Evolutionary conservation across 1,140 invertebrate species (phyloP).

Genomic region (Diplogasteroides magnus): DNA sequence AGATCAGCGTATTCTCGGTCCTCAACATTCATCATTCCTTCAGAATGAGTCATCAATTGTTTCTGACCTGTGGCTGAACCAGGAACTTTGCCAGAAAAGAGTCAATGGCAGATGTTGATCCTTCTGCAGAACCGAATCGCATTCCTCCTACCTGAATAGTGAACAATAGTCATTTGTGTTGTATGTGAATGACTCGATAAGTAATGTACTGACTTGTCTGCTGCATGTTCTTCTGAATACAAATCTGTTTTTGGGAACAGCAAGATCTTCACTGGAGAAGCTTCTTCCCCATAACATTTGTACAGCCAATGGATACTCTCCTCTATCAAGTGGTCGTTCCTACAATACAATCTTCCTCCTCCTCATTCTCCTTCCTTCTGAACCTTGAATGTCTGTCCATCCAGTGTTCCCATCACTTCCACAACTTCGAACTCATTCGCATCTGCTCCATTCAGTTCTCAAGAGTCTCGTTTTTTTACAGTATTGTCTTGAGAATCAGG

Average conservation of each 20-base stretch:
- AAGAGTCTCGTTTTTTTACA: too few species aligned
- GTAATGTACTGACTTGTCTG: constrained; percentile 68
- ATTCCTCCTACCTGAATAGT: constrained; percentile 43
- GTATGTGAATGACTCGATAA: constrained; percentile 49
- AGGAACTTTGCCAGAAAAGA: constrained; percentile 53
- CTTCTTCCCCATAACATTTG: constrained; percentile 85
- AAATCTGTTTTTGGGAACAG: constrained; percentile 43
- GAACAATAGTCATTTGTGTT: too few species aligned
- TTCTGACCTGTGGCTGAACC: constrained; percentile 45
- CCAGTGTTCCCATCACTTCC: constrained; percentile 69
- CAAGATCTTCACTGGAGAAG: constrained; percentile 19
- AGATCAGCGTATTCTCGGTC: constrained; percentile 84
- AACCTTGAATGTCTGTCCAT: constrained; percentile 24
- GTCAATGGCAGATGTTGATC: constrained; percentile 40
- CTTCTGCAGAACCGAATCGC: constrained; percentile 32
- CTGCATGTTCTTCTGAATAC: constrained; percentile 37
- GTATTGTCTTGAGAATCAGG: too few species aligned
- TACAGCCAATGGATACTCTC: constrained; percentile 81
- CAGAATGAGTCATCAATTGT: constrained; percentile 52
- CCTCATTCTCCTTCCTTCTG: constrained; percentile 57
- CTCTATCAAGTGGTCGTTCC: constrained; percentile 75
- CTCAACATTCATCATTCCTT: constrained; percentile 70
- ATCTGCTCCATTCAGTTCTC: background rate
- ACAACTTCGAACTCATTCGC: constrained; percentile 62
- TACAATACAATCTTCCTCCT: constrained; percentile 64